Percentiles rank a stretch among this genome's conserved stretches.
Evolutionary conservation across 2,888 invertebrate genomes (phyloP).

Genomic region (Melanostoma scalare): DNA sequence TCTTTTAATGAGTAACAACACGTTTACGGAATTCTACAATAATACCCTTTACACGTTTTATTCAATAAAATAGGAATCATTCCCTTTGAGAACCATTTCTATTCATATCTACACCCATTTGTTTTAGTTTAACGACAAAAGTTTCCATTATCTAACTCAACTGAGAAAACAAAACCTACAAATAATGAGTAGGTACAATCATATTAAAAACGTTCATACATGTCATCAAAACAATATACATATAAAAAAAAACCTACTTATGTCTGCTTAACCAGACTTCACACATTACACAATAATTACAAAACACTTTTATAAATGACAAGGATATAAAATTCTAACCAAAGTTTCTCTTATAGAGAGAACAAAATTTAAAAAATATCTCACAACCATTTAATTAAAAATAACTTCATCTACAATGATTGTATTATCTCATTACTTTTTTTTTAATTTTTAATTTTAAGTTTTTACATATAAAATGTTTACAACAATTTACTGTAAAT

Average conservation of each 20-base stretch:
- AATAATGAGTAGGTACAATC: constrained; percentile 11
- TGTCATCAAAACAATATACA: constrained; percentile 24
- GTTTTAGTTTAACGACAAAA: constrained; percentile 38
- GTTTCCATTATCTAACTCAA: constrained; percentile 23
- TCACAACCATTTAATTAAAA: constrained; percentile 73
- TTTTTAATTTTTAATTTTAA: constrained; percentile 21
- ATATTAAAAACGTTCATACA: constrained; percentile 16
- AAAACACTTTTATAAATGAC: constrained; percentile 37
- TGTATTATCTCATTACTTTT: constrained; percentile 54
- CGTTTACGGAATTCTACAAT: constrained; percentile 14
- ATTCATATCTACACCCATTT: constrained; percentile 16
- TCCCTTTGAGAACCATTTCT: constrained; percentile 19
- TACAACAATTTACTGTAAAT: constrained; percentile 42
- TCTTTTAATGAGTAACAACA: constrained; percentile 22
- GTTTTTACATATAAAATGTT: constrained; percentile 32
- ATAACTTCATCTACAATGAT: constrained; percentile 68
- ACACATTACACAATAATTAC: constrained; percentile 42
- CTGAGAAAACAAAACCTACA: background rate
- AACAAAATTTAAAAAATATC: constrained; percentile 59
- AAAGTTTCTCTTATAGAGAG: constrained; percentile 58
- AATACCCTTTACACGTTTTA: background rate
- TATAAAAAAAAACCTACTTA: constrained; percentile 58
- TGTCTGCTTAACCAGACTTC: constrained; percentile 39
- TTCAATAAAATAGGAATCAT: constrained; percentile 30
- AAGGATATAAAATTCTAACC: constrained; percentile 42